These are phyloP conservation scores for Mesoligia furuncula DNA, from an alignment of 2,888 invertebrate species.

Conservation along the genomic window DNA sequence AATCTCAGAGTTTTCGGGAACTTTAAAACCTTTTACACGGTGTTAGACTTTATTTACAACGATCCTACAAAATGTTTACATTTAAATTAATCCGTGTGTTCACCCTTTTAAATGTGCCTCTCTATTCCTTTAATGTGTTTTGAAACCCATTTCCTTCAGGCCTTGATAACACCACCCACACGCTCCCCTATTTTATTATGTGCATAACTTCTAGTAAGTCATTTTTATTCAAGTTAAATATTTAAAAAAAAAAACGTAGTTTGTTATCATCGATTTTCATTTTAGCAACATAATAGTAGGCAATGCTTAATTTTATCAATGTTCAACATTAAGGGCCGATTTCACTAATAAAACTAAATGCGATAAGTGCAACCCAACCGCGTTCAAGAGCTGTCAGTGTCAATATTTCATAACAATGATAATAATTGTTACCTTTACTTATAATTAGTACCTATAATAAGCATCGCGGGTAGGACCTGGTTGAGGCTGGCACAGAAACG, in stretches of 20 bases:
- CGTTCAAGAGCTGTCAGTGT: background rate
- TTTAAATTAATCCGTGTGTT: constrained; percentile 3
- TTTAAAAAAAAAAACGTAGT: background rate
- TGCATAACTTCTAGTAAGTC: background rate
- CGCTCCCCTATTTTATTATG: constrained; percentile 9
- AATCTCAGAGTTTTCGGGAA: background rate
- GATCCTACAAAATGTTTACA: background rate
- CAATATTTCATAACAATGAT: background rate
- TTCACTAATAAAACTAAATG: background rate
- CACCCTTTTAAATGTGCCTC: constrained; percentile 11
- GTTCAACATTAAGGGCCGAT: background rate
- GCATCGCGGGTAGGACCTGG: too few species aligned
- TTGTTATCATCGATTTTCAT: background rate
- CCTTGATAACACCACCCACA: constrained; percentile 10
- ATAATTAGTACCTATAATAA: too few species aligned
- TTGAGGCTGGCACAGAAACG: too few species aligned
- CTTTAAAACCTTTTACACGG: background rate
- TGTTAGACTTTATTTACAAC: background rate
- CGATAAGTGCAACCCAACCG: background rate
- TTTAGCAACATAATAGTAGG: background rate
- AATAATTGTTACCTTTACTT: background rate
- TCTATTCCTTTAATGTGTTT: constrained; percentile 19
- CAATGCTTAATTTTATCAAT: background rate
- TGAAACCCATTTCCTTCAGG: constrained; percentile 19
- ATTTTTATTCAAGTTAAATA: background rate